A percentile compares a stretch with the other conserved stretches of the same genome.
Conservation (phyloP, 2,113 vertebrate genomes). For the Antigone vipio region DNA sequence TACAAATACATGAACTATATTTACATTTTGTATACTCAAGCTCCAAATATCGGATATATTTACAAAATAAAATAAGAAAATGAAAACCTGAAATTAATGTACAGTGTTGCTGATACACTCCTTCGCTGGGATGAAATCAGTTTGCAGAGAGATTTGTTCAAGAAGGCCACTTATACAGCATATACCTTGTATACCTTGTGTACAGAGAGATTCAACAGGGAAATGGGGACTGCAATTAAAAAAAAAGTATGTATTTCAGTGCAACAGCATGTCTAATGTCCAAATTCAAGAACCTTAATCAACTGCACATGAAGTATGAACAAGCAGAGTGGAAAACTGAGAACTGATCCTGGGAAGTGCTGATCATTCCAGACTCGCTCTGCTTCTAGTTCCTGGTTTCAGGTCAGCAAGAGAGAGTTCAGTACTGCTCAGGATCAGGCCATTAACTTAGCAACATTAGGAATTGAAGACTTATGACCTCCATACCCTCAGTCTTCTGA, state of each 20-base stretch:
- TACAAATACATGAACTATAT: conserved; percentile 99
- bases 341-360: neutral
- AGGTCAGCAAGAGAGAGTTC: neutral
- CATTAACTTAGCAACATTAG: neutral
- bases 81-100: conserved; percentile 89
- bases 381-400: neutral
- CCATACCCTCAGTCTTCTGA: neutral
- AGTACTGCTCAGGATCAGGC: neutral
- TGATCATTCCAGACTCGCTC: neutral
- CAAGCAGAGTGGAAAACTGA: neutral
- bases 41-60: conserved; percentile 96
- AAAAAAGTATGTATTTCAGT: neutral
- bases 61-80: conserved; percentile 98
- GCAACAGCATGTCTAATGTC: neutral
- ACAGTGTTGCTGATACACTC: conserved; percentile 86
- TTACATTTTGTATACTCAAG: conserved; percentile 99
- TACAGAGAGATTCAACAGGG: conserved; percentile 14
- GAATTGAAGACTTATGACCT: neutral
- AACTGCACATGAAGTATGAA: neutral
- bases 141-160: conserved; percentile 74
- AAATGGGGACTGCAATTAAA: neutral
- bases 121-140: conserved; percentile 74
- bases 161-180: conserved; percentile 76
- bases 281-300: neutral
- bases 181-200: conserved; percentile 34